Percentiles rank a stretch among this genome's conserved stretches.
phyloP scores from a whole-genome alignment of 2,113 vertebrate species.

The Carassius carassius region DNA sequence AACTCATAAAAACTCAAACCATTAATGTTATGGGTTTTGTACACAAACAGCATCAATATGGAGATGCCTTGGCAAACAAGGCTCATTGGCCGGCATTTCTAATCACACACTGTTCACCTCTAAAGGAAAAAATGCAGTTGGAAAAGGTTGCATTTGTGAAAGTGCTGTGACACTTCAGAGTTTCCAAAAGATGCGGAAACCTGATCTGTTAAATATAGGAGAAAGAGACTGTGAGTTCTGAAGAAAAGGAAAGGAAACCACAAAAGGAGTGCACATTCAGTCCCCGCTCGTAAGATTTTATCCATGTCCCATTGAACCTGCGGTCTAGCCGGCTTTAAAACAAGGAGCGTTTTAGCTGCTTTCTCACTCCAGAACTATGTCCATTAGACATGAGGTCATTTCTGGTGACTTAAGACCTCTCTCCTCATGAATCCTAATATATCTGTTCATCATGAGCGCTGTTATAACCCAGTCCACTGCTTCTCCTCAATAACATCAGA shows the following conservation, averaged over 20 bases:
- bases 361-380: constrained; percentile 15
- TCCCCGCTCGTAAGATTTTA: constrained; percentile 18
- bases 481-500: constrained; percentile 2
- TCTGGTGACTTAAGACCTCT: constrained; percentile 32
- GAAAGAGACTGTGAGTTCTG: neutral
- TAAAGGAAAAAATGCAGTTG: neutral
- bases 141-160: neutral
- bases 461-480: neutral
- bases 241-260: constrained; percentile 17
- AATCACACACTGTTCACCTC: neutral
- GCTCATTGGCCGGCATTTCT: constrained; percentile 1
- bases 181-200: constrained; percentile 30
- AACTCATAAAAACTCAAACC: neutral
- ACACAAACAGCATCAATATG: neutral
- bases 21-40: neutral
- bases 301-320: constrained; percentile 35
- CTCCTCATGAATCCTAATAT: constrained; percentile 28
- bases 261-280: constrained; percentile 8
- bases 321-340: constrained; percentile 33
- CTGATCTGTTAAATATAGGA: constrained; percentile 8
- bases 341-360: constrained; percentile 33
- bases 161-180: neutral
- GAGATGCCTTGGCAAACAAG: neutral
- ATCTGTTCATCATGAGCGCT: constrained; percentile 35
- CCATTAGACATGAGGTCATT: constrained; percentile 48